phyloP scores from a whole-genome alignment of 2,888 invertebrate genomes.

The Desoria tigrina region DNA sequence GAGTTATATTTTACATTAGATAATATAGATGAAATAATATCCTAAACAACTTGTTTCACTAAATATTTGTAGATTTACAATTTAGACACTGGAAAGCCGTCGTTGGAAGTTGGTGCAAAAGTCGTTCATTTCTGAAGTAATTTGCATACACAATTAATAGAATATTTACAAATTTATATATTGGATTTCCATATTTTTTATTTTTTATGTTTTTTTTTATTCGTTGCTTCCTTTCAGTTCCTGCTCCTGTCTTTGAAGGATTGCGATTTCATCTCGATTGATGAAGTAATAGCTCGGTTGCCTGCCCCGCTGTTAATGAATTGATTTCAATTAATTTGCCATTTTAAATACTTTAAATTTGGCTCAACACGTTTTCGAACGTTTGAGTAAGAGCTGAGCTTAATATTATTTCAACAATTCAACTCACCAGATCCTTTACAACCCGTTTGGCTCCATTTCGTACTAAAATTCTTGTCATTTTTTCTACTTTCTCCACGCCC shows the following conservation, averaged over 20 bases:
- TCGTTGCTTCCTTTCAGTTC: no score
- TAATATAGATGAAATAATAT: no score
- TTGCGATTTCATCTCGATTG: constrained; percentile 83
- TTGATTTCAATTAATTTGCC: not conserved
- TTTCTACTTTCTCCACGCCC: constrained; percentile 82
- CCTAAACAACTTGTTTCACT: no score
- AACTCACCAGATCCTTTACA: constrained; percentile 72
- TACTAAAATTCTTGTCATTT: constrained; percentile 75
- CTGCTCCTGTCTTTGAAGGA: constrained; percentile 63
- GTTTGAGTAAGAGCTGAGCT: not conserved
- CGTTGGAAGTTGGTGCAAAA: no score
- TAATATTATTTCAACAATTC: not conserved
- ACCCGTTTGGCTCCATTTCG: constrained; percentile 80
- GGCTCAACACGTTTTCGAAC: not conserved
- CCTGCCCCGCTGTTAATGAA: constrained; percentile 67
- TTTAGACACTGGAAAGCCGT: no score
- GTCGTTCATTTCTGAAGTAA: no score
- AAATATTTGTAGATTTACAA: no score
- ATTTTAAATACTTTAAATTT: constrained; percentile 23
- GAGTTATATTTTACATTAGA: no score
- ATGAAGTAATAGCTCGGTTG: constrained; percentile 90
- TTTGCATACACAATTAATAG: no score
- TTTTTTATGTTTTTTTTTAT: no score
- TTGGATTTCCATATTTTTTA: no score
- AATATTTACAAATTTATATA: no score